phyloP scores from a whole-genome alignment of 2,888 invertebrate genomes.

The Balanococcus diminutus region DNA sequence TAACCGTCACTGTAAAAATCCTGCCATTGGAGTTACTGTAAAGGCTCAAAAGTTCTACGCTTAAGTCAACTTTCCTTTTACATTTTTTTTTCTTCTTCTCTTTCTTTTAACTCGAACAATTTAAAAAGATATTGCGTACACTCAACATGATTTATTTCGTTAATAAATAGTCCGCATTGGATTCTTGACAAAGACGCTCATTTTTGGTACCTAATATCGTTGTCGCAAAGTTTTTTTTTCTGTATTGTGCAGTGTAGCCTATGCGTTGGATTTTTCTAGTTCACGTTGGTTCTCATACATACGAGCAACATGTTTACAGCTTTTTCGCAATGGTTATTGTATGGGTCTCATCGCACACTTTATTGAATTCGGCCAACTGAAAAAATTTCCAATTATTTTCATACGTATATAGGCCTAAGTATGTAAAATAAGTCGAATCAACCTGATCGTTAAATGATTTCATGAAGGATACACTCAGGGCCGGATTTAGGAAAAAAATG shows the following conservation, averaged over 20 bases:
- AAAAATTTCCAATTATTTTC: too few species aligned
- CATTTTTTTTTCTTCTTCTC: constrained; percentile 29
- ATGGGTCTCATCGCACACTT: too few species aligned
- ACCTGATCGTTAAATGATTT: too few species aligned
- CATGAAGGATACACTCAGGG: too few species aligned
- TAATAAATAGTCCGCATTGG: constrained; percentile 52
- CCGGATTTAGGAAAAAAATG: too few species aligned
- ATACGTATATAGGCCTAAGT: too few species aligned
- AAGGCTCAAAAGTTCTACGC: constrained; percentile 42
- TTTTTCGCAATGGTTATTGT: background rate
- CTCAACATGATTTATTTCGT: constrained; percentile 52
- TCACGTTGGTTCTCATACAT: too few species aligned
- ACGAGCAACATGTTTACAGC: background rate
- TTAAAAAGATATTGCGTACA: constrained; percentile 51
- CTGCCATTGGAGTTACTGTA: constrained; percentile 12
- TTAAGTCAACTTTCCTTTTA: constrained; percentile 47
- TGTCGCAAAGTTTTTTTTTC: constrained; percentile 9
- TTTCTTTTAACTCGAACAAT: constrained; percentile 51
- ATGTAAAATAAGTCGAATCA: too few species aligned
- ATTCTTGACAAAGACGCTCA: constrained; percentile 49
- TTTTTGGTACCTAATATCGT: constrained; percentile 43
- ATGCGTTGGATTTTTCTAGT: background rate
- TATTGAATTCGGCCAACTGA: too few species aligned
- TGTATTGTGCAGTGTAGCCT: background rate
- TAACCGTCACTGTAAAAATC: constrained; percentile 41